phyloP scores from a whole-genome alignment of 2,113 vertebrate species.

The Atrichornis clamosus region DNA sequence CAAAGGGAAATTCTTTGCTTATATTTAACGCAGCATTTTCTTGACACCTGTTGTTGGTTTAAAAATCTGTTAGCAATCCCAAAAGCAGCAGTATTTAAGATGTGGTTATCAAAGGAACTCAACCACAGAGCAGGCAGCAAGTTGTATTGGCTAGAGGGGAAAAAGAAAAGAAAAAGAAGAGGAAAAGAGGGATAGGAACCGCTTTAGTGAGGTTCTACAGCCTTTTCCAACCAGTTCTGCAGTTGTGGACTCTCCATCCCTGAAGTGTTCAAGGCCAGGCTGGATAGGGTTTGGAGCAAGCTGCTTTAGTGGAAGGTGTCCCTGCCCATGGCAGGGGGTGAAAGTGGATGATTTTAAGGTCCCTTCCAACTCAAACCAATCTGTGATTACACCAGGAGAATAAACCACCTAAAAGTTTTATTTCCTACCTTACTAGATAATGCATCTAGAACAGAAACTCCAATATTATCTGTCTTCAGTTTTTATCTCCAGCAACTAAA shows the following conservation, averaged over 20 bases:
- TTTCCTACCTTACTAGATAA: not conserved
- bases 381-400: not conserved
- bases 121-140: not conserved
- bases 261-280: not conserved
- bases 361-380: not conserved
- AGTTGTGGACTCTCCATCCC: not conserved
- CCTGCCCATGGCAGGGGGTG: not conserved
- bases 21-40: not conserved
- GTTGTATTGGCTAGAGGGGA: not conserved
- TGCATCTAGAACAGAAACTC: not conserved
- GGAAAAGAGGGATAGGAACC: not conserved
- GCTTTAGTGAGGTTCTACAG: not conserved
- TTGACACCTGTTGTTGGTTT: not conserved
- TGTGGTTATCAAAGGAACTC: not conserved
- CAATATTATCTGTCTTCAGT: not conserved
- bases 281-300: accelerated
- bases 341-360: not conserved
- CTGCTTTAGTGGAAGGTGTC: not conserved
- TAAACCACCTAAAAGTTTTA: not conserved
- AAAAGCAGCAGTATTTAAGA: not conserved
- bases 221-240: not conserved
- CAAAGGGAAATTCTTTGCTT: not conserved
- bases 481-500: not conserved
- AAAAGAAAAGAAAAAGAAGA: not conserved
- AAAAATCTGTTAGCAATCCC: not conserved